phyloP scores from a whole-genome alignment of 2,797 vertebrate species.

The Manis pentadactyla region DNA sequence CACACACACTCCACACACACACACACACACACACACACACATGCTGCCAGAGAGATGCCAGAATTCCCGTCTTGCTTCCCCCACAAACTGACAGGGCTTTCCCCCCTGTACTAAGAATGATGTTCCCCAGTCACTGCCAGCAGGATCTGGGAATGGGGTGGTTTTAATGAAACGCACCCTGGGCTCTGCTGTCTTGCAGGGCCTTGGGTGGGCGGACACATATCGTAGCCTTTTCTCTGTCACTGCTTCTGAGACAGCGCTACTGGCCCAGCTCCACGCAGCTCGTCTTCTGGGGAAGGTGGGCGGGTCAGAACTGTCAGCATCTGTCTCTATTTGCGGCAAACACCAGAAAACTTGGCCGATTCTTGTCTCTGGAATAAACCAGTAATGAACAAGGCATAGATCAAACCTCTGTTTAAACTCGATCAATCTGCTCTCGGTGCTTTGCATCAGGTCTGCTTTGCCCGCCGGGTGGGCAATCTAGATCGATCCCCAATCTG shows the following conservation, averaged over 20 bases:
- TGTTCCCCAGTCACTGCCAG: conserved; percentile 42
- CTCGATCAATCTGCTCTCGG: accelerated
- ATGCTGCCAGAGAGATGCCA: neutral
- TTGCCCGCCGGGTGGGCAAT: accelerated
- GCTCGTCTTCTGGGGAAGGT: neutral
- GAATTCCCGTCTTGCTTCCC: neutral
- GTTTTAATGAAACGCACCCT: neutral
- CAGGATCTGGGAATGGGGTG: neutral
- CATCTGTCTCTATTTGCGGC: neutral
- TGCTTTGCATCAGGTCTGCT: neutral
- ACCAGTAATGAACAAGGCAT: neutral
- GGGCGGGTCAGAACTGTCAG: neutral
- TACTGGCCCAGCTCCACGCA: neutral
- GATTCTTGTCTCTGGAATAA: neutral
- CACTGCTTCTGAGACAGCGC: accelerated
- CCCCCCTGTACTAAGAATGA: neutral
- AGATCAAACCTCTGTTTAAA: neutral
- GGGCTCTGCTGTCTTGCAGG: neutral
- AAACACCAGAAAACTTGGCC: neutral
- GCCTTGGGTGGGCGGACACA: accelerated
- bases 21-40: neutral
- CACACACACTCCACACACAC: neutral
- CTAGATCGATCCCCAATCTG: accelerated
- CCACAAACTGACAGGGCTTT: neutral
- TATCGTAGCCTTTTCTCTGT: neutral